Evolutionary conservation across 2,113 vertebrate species (phyloP).

Genomic region (Cacatua alba): DNA sequence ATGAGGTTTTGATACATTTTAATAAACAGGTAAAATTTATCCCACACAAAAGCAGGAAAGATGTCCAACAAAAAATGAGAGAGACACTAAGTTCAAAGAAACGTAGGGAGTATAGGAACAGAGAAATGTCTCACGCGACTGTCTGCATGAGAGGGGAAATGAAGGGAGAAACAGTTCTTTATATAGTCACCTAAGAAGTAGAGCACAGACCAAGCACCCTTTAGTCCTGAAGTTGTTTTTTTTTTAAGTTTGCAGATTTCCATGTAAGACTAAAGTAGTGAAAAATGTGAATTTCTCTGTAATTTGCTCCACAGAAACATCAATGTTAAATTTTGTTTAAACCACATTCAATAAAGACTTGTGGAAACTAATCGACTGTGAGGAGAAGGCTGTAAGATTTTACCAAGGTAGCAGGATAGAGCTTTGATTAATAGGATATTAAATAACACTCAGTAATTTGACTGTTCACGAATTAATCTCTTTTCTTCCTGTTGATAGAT

Average conservation of each 20-base stretch:
- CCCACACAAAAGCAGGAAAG: background rate
- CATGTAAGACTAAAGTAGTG: background rate
- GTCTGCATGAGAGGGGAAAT: background rate
- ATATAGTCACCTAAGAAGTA: background rate
- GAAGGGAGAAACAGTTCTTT: background rate
- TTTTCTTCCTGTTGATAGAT: conserved; percentile 58
- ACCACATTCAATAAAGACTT: conserved; percentile 20
- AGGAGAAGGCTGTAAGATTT: conserved; percentile 45
- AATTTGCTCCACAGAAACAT: background rate
- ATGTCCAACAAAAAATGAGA: background rate
- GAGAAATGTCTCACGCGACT: background rate
- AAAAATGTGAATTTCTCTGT: background rate
- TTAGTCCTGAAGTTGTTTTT: background rate
- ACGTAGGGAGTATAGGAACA: background rate
- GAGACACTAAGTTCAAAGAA: background rate
- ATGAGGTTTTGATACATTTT: background rate
- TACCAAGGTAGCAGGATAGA: conserved; percentile 23
- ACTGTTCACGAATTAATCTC: conserved; percentile 53
- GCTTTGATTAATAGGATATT: conserved; percentile 66
- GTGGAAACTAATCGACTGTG: conserved; percentile 29
- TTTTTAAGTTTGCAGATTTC: background rate
- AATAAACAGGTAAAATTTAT: background rate
- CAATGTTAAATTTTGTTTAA: conserved; percentile 35
- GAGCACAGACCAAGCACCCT: background rate
- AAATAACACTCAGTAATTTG: conserved; percentile 55